These are phyloP conservation scores for Dryobota labecula DNA, from an alignment of 2,888 invertebrate species.

Conservation along the genomic window DNA sequence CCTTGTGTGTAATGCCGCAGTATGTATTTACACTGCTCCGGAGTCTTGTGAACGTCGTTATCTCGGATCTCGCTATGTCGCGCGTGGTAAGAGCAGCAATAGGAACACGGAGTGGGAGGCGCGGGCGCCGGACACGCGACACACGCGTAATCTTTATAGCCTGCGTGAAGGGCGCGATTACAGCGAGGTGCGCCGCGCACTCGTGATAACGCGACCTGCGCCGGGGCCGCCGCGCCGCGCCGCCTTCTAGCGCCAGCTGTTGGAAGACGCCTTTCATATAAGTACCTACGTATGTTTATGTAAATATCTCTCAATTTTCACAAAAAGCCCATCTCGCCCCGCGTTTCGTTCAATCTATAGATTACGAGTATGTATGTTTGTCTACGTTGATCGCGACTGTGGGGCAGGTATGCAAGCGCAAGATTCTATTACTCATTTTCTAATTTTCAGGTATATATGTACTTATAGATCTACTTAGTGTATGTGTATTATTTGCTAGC, in stretches of 20 bases:
- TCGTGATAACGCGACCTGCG: constrained; percentile 35
- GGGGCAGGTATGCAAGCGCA: background rate
- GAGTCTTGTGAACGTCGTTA: background rate
- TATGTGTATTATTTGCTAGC: background rate
- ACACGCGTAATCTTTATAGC: constrained; percentile 19
- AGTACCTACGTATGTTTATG: background rate
- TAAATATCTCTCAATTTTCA: background rate
- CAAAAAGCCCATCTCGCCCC: background rate
- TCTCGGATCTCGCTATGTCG: background rate
- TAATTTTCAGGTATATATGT: background rate
- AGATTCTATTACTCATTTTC: background rate
- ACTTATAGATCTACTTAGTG: background rate
- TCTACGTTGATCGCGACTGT: background rate
- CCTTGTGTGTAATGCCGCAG: background rate
- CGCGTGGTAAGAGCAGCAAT: background rate
- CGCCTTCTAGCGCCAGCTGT: background rate
- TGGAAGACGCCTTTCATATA: background rate
- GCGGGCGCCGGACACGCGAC: background rate
- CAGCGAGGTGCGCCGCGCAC: constrained; percentile 16
- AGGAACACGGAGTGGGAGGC: background rate
- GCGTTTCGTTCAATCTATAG: background rate
- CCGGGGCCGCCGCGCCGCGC: constrained; percentile 12
- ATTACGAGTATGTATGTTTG: too few species aligned
- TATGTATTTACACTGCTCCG: background rate
- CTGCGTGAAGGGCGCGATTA: constrained; percentile 24